Evolutionary conservation across 1,140 invertebrate genomes (phyloP), one percentile per base, ranked within the genome.

Genomic region (Heliconius melpomene): DNA sequence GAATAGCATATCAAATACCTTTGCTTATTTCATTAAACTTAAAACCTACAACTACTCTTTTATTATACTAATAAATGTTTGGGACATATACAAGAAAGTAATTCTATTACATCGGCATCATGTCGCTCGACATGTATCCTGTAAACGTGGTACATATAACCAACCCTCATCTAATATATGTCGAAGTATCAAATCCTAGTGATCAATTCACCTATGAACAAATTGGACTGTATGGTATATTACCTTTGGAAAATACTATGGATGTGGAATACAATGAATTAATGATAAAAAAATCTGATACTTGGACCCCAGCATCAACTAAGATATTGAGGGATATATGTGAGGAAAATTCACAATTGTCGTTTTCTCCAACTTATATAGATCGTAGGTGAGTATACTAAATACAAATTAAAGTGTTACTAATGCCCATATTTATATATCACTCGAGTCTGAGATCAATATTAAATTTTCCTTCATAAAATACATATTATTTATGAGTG

Each of bases 131-230:
- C 73, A 81, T 74, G 38, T 94, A 93, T 75, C 79, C 81, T 74
- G 83, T 94, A 18, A 84, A 93, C 60, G 83, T 94, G 1, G 75
- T 94, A 1, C 82, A 90, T 73, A 88, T 82, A 73, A 23, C 87
- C n/a, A 91, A 93, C 84, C 93, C 93, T 1, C 86, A 93, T 85
- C 85, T 93, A 73, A 88, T 94, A 79, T 94, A 90, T 88, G 84
- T 91, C 1, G 85, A 91, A 88, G 87, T 89, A 7, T 57, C 75
- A 40, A 75, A 88, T 57, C 57, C 80, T 16, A 72, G 79, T 52
- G 78, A 86, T 8, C 86, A 88, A 11, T 85, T 83, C 80, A 29
- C 72, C 9, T 89, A 91, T 20, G 91, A 94, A 82, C 93, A 94
- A 87, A 85, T 94, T 11, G 93, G 93, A 29, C 72, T 94, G 46